Percentiles rank a stretch among this genome's conserved stretches.
These are phyloP conservation scores for Oophaga sylvatica DNA, from an alignment of 2,797 vertebrate genomes.

Conservation along the genomic window DNA sequence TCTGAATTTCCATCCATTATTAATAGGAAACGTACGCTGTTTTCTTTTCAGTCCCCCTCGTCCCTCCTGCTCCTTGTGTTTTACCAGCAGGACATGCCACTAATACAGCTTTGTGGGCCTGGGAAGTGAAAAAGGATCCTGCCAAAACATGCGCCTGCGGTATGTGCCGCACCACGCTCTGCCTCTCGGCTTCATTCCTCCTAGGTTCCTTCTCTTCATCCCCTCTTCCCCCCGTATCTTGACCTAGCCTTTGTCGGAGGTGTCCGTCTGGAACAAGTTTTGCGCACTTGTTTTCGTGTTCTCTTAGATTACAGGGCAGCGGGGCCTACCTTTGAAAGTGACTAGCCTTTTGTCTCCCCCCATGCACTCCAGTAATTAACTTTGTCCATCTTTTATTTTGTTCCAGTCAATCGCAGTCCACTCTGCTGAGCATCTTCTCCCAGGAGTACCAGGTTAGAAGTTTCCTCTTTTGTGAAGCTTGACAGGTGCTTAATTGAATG, in stretches of 20 bases:
- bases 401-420: constrained; percentile 99
- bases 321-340: constrained; percentile 94
- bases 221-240: constrained; percentile 72
- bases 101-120: constrained; percentile 65
- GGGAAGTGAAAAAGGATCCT: constrained; percentile 66
- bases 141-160: constrained; percentile 67
- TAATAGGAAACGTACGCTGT: constrained; percentile 72
- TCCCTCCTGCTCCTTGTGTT: constrained; percentile 62
- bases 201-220: constrained; percentile 60
- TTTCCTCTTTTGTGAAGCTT: constrained; percentile 99
- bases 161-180: constrained; percentile 69
- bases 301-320: constrained; percentile 99
- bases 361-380: constrained; percentile 99
- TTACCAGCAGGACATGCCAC: constrained; percentile 65
- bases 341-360: constrained; percentile 96
- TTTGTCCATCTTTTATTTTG: constrained; percentile 99
- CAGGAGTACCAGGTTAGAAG: constrained; percentile 99
- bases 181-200: constrained; percentile 32
- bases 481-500: constrained; percentile 99
- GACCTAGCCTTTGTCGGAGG: constrained; percentile 93
- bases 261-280: constrained; percentile 99
- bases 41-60: constrained; percentile 65
- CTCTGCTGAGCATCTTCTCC: constrained; percentile 99
- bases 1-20: constrained; percentile 72
- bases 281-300: constrained; percentile 99